Evolutionary conservation across 1,140 invertebrate species (phyloP), one percentile per base, ranked within the genome.

Genomic region (Phymastichus coffea): DNA sequence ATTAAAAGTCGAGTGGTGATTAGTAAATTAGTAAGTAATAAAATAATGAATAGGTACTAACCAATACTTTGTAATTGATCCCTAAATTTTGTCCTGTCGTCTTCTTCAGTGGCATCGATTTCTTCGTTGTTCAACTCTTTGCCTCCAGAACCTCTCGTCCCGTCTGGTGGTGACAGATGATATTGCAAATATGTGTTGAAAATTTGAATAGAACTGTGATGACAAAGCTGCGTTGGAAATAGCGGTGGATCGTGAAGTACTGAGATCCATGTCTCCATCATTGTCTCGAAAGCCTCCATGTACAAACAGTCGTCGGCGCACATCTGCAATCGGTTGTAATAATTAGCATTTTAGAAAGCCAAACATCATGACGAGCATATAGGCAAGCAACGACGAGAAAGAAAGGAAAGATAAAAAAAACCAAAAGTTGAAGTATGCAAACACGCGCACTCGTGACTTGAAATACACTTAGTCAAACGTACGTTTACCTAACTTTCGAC

Each of bases 151-250:
- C 72, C 72, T 57, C 91, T 83, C 43, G 81, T 85, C 9, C 93
- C 93, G 73, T 94, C 89, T 1, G 92, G 93, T 12, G 90, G 85
- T 26, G 88, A 86, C 47, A 95, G 77, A 77, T 94, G 88, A 66
- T 86, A 89, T 66, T 89, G 86, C n/a, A 95, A 68, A 71, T 93
- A 94, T 9, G 85, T 87, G 70, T 92, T 89, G 73, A 95, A 93
- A 62, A 95, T 83, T 63, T 82, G 78, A 1, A 73, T 64, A 12
- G 78, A 77, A 63, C 80, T 82, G 61, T 81, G 78, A 52, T 82
- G 76, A 47, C 70, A 84, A 64, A 80, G 80, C 65, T 84, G 82
- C 4, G 75, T 66, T 15, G 85, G 84, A 30, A 87, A 84, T 15
- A 55, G 4, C 67, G 79, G 70, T 2, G 81, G 70, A 26, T 88